Conservation (phyloP, 2,888 invertebrate genomes). For the Morpho helenor region DNA sequence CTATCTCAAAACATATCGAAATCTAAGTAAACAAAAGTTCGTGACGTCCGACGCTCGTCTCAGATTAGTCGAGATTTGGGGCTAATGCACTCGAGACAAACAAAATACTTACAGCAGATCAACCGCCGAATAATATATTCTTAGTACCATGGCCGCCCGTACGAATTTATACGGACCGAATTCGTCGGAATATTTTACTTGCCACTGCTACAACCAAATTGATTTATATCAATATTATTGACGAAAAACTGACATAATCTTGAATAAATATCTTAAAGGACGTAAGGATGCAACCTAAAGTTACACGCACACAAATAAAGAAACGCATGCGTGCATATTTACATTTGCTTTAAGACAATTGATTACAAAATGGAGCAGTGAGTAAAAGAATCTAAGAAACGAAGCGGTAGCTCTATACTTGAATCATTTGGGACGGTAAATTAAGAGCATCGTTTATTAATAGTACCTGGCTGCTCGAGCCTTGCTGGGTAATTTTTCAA, state of each 20-base stretch:
- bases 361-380: too few relatives aligned
- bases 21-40: conserved; percentile 21
- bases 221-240: too few relatives aligned
- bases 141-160: conserved; percentile 8
- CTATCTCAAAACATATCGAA: conserved; percentile 12
- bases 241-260: not conserved
- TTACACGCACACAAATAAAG: too few relatives aligned
- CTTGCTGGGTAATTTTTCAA: too few relatives aligned
- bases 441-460: too few relatives aligned
- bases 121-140: conserved; percentile 25
- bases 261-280: not conserved
- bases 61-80: conserved; percentile 23
- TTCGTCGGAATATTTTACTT: conserved; percentile 1
- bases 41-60: conserved; percentile 13
- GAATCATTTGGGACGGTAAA: too few relatives aligned
- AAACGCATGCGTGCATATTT: too few relatives aligned
- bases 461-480: too few relatives aligned
- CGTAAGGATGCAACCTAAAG: too few relatives aligned
- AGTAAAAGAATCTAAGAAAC: too few relatives aligned
- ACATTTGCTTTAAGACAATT: too few relatives aligned
- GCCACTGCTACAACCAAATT: not conserved
- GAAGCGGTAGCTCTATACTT: too few relatives aligned
- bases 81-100: conserved; percentile 27
- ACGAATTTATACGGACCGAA: not conserved
- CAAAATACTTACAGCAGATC: conserved; percentile 20